Base-by-base conservation (phyloP, 2,888 invertebrate species). In the Salpingus planirostris region DNA sequence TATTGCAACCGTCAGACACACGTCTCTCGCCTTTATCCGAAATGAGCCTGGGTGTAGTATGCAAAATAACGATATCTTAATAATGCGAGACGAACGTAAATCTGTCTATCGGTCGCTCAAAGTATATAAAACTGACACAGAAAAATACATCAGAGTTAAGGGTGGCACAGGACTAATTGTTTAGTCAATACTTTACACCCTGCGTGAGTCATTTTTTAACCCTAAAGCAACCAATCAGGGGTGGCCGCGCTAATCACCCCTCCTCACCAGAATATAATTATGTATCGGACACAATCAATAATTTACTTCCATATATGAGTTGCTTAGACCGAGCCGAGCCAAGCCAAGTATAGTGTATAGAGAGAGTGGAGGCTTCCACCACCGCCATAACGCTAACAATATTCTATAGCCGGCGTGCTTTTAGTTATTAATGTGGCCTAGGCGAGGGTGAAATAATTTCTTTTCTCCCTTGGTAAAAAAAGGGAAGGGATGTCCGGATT, bases 181-280 rank as follows among this genome's bases (percentile, higher is more conserved):
- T 66, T 66, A 64, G 64, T 66, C 66, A 64, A 65, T 66, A 65
- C 65, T 64, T 65, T 65, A 64, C 64, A 65, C 66, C 64, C 64
- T 62, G 63, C 63, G 64, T 66, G 66, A 66, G 63, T 66, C 66
- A 66, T 61, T 62, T 66, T 65, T 65, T 61, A 62, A 62, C 64
- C 64, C 63, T 59, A 59, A 59, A 56, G 55, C 62, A 57, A 60
- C 65, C 64, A 64, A 65, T 64, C 62, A 57, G 61, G 59, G 62
- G 56, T 55, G 55, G 57, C 58, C 55, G 53, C 48, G 57, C 61
- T 65, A 65, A 65, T 64, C 63, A 64, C 63, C 63, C 63, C 55
- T 54, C 59, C 57, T 52, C 58, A 47, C 49, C n/a, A 48, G 59
- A 59, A 64, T 59, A 61, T 64, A 65, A 66, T 65, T 65, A 65